Conservation (phyloP, 2,797 vertebrate species). For the Siniperca obscura region DNA sequence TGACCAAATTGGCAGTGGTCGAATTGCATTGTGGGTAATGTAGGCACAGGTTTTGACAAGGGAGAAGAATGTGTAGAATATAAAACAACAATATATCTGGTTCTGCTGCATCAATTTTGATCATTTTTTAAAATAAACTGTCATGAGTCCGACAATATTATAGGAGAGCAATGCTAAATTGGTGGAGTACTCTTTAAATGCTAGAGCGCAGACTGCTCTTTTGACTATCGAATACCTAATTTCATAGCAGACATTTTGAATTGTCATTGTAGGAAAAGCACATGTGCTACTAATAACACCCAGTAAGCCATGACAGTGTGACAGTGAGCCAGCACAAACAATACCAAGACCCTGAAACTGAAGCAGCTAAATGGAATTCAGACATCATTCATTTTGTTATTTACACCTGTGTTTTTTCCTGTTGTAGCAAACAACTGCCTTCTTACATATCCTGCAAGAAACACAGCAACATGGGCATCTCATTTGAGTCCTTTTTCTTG, state of each 20-base stretch:
- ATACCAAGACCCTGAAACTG: neutral
- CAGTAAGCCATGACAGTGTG: neutral
- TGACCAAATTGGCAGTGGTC: neutral
- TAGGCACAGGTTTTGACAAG: neutral
- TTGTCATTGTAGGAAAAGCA: neutral
- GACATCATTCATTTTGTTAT: neutral
- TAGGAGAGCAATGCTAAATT: neutral
- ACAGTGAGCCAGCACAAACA: no score
- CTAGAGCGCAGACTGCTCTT: neutral
- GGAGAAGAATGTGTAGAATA: neutral
- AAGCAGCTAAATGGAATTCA: neutral
- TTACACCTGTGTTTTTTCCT: neutral
- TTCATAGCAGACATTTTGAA: neutral
- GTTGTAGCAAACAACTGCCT: neutral
- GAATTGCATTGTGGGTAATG: neutral
- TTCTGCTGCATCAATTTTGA: neutral
- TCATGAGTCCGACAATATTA: neutral
- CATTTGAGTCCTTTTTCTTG: slow-evolving; percentile 1
- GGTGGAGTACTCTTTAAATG: neutral
- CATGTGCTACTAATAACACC: neutral
- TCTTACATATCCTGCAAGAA: neutral
- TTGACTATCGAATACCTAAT: neutral
- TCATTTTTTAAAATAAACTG: neutral
- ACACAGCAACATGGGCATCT: neutral
- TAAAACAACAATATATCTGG: no score